phyloP scores from a whole-genome alignment of 2,113 vertebrate genomes.

The Climacteris rufus region DNA sequence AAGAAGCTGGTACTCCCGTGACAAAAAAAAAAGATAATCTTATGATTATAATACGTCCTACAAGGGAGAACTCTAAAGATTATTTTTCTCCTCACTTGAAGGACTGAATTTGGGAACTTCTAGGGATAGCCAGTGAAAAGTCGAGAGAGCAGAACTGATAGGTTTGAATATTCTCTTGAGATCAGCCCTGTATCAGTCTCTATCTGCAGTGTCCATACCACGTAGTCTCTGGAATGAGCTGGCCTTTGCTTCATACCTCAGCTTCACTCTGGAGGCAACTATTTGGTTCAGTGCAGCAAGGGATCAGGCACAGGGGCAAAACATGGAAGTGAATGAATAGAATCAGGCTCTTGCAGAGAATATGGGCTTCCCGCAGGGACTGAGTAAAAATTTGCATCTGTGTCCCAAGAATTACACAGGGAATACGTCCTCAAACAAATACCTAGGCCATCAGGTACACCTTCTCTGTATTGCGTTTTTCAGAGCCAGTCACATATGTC shows the following conservation, averaged over 20 bases:
- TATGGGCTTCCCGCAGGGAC: neutral
- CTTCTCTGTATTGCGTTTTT: neutral
- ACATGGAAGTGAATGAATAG: neutral
- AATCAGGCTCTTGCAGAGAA: neutral
- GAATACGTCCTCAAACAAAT: neutral
- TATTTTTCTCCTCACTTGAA: neutral
- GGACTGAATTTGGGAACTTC: neutral
- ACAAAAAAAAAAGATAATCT: neutral
- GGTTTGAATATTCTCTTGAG: neutral
- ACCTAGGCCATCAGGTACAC: neutral
- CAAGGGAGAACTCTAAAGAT: neutral
- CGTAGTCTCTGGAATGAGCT: neutral
- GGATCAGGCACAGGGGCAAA: neutral
- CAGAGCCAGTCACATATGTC: neutral
- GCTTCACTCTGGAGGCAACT: neutral
- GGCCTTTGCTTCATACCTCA: neutral
- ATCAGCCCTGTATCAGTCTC: neutral
- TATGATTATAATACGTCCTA: neutral
- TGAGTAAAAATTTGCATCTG: neutral
- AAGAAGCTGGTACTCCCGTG: neutral
- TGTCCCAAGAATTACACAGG: neutral
- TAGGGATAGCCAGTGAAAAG: neutral
- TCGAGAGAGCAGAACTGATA: neutral
- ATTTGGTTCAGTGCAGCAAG: neutral
- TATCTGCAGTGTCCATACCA: neutral